Base-by-base conservation (phyloP, 2,888 invertebrate genomes). In the Stenodema calcarata region DNA sequence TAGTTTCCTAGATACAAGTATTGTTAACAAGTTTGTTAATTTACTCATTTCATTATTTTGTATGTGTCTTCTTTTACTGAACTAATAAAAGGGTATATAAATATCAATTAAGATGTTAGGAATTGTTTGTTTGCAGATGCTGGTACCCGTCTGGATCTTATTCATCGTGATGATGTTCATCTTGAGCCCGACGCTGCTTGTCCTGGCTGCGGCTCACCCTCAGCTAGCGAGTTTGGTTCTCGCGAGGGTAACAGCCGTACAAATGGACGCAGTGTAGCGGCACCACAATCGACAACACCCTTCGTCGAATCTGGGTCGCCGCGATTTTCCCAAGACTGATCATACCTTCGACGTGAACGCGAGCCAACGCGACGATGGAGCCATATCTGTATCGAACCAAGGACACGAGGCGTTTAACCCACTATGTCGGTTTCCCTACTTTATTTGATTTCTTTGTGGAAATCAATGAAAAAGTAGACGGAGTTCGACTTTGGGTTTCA, bases 191-290 rank as follows among this genome's bases (percentile, higher is more conserved):
- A 62, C 82, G n/a, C 42, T 82, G 28, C 28, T 82, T 1, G 69
- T 82, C 12, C 54, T 69, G 16, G 82, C 82, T n/a, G 82, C 82
- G n/a, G 82, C 62, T n/a, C 82, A 82, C 30, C 82, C 82, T n/a
- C 50, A 82, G 35, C n/a, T 82, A 11, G 41, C 82, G 1, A 42
- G 69, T 35, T n/a, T 62, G 35, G 41, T 82, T 11, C 54, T 82
- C 2, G 41, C 30, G 41, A 35, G 69, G 82, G n/a, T 82, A 23
- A 82, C 82, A 69, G 30, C 82, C 70, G 82, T 82, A n/a, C 69
- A 62, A 44, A 62, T 82, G 69, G 82, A 69, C 18, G 35, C 82
- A 35, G 41, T 82, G 35, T 82, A 70, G 70, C 82, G 35, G 30
- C 35, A 6, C 7, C 12, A 28, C 18, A 23, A 2, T n/a, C 0